Evolutionary conservation across 2,797 vertebrate species (phyloP), one percentile per base, ranked within the genome.

Genomic region (Fistularia commersonii): DNA sequence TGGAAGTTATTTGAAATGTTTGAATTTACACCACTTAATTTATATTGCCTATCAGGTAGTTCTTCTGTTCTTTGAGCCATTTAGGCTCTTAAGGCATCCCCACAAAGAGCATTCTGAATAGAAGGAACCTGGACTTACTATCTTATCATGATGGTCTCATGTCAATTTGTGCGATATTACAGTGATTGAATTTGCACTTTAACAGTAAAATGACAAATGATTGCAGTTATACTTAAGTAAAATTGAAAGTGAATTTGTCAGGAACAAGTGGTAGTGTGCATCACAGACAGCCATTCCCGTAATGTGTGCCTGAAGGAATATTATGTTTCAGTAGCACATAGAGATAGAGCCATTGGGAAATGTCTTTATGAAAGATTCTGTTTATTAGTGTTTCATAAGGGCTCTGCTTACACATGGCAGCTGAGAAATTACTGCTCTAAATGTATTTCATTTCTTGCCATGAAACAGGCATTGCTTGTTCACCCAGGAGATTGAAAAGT

Each of bases 391-490:
- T 80, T 87, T 87, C 48, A 51, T 75, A 79, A 86, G 70, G 54
- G 69, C 51, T 82, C 50, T 48, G 75, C 74, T 85, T 86, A 77
- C 56, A 81, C 1, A 6, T 36, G 70, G 76, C 57, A 66, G 72
- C 54, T 80, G 84, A 76, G 72, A 89, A 90, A 89, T 54, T 87
- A 80, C 74, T 77, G 69, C 77, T 83, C 77, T 82, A 91, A 87
- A 91, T 86, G 64, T 64, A 72, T 86, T 85, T 89, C 83, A 90
- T 90, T 87, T 89, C 81, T 87, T 83, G 73, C 76, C 78, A 88
- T 79, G 72, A 91, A 92, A 90, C 70, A 77, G 64, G 73, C 79
- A 90, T 89, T 77, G 79, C 89, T 88, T 81, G 74, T 67, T 73
- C 57, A 90, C 83, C 86, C 90, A 81, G 58, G 57, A 86, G 23